phyloP scores from a whole-genome alignment of 2,113 vertebrate species.

The Vireo altiloquus region DNA sequence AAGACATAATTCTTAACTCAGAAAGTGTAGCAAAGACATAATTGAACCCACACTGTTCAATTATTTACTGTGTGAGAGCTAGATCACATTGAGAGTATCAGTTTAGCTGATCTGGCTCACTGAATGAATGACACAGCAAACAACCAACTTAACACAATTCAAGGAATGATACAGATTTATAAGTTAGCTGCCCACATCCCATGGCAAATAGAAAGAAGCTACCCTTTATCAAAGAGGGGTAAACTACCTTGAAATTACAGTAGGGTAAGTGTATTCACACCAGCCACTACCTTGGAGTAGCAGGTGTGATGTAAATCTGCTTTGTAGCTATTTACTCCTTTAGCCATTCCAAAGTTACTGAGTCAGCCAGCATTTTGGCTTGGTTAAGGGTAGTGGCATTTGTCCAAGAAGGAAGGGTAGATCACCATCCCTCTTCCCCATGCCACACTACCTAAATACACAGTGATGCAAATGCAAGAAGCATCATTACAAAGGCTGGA shows the following conservation, averaged over 20 bases:
- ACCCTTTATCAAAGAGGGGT: background rate
- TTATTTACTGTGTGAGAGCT: background rate
- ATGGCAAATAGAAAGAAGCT: background rate
- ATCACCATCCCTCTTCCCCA: background rate
- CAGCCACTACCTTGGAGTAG: background rate
- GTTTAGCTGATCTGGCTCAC: background rate
- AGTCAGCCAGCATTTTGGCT: background rate
- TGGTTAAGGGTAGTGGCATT: background rate
- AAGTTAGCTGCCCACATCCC: background rate
- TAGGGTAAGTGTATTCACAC: background rate
- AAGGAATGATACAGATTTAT: background rate
- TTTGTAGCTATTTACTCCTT: background rate
- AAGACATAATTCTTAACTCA: background rate
- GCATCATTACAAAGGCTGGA: background rate
- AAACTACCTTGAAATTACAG: background rate
- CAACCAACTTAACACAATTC: background rate
- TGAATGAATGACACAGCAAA: background rate
- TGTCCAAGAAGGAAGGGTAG: background rate
- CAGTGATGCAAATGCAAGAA: background rate
- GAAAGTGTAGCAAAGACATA: background rate
- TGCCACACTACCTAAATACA: background rate
- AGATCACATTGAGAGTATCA: background rate
- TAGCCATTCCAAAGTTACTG: background rate
- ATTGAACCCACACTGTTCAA: background rate
- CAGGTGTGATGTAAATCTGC: background rate